Evolutionary conservation across 2,888 invertebrate species (phyloP), one percentile per base, ranked within the genome.

Genomic region (Halocaridina rubra): DNA sequence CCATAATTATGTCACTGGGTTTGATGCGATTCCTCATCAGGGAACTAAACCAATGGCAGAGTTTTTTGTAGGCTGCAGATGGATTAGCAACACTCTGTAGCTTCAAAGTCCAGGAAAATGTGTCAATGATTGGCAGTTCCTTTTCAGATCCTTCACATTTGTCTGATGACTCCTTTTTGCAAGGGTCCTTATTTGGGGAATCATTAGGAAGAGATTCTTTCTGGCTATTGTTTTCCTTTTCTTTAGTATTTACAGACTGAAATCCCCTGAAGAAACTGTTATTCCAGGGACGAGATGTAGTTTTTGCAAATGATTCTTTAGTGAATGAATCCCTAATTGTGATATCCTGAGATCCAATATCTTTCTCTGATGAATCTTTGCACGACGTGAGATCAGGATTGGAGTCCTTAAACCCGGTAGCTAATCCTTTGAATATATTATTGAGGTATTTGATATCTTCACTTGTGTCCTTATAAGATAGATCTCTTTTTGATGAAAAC

Each of bases 1-100:
- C 76, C 10, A 77, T 13, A 13, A 77, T 46, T 10, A 77, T 61
- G 33, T 77, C 76, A 22, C 59, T 61, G 76, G 61, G 61, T 13
- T 61, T 77, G 22, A 77, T 61, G 57, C 76, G 27, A 3, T 29
- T 19, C 30, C 76, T 16, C 7, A 61, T 19, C 5, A 77, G 29
- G 10, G 76, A 61, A 1, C 61, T 33, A 32, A 77, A 19, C 76
- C 76, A 77, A 22, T 61, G 61, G 59, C 61, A 30, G 19, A 77
- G 32, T 8, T 61, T 53, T 13, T 32, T 77, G 61, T 77, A 77
- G 61, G 76, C 32, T 8, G 76, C 30, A n/a, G 24, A n/a, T 8
- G 76, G 29, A 29, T 27, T 76, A 59, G 27, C 2, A n/a, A n/a
- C n/a, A 13, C 75, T 46, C 4, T 13, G 27, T n/a, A 22, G 27